phyloP scores from a whole-genome alignment of 2,113 vertebrate species.

The Pseudopodoces humilis region DNA sequence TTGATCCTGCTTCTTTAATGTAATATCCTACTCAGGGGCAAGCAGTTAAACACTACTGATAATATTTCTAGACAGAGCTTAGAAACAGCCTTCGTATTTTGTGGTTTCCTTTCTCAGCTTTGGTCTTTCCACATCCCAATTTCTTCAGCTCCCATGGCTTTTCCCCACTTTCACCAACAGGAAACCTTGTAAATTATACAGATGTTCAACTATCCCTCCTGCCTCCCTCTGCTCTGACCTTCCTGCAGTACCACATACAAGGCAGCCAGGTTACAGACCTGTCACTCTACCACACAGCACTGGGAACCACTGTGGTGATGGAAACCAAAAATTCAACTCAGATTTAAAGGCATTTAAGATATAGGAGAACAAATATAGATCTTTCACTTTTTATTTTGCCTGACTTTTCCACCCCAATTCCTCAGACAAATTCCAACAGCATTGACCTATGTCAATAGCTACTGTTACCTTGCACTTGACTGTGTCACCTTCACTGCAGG shows the following conservation, averaged over 20 bases:
- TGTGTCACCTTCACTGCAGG: neutral
- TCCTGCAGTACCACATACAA: neutral
- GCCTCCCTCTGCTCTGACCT: neutral
- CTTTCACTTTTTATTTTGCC: neutral
- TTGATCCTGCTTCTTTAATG: neutral
- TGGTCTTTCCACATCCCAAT: neutral
- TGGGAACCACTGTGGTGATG: neutral
- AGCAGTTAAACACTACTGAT: neutral
- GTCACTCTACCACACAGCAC: neutral
- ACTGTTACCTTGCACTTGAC: neutral
- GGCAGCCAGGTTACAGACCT: neutral
- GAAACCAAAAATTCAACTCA: neutral
- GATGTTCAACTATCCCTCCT: neutral
- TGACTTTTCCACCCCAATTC: neutral
- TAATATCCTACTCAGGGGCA: neutral
- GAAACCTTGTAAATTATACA: neutral
- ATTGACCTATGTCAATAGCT: slow-evolving; percentile 24
- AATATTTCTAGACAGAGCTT: neutral
- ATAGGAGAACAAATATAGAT: neutral
- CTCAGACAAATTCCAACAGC: neutral
- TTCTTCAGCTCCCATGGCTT: neutral
- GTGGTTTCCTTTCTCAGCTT: neutral
- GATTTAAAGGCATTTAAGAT: neutral
- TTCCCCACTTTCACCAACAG: neutral
- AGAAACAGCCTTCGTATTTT: neutral